Conservation (phyloP, 2,888 invertebrate genomes). For the Melolontha melolontha region DNA sequence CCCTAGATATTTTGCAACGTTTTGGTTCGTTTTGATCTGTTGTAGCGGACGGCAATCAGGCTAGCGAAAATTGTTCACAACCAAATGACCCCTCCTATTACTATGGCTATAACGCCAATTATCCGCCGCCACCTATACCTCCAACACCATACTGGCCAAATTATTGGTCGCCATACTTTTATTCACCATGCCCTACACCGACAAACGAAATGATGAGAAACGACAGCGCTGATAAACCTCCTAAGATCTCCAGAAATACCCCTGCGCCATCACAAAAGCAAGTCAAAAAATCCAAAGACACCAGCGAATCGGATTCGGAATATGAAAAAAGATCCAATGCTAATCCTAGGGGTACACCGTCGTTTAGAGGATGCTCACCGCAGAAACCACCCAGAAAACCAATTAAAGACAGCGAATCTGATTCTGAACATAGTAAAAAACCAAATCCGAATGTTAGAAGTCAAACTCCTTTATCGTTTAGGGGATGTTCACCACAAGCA, state of each 20-base stretch:
- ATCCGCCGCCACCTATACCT: constrained; percentile 48
- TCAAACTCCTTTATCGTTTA: constrained; percentile 36
- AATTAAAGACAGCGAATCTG: constrained; percentile 31
- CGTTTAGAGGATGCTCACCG: constrained; percentile 33
- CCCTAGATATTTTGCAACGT: constrained; percentile 30
- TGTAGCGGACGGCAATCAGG: constrained; percentile 64
- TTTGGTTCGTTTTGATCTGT: constrained; percentile 52
- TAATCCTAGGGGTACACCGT: constrained; percentile 35
- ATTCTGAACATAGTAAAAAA: constrained; percentile 40
- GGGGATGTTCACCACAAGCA: constrained; percentile 34
- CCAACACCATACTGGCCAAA: constrained; percentile 57
- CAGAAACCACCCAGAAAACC: constrained; percentile 18
- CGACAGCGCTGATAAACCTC: constrained; percentile 29
- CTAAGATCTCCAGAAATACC: constrained; percentile 31
- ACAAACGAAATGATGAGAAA: constrained; percentile 40
- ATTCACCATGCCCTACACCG: constrained; percentile 42
- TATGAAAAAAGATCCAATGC: constrained; percentile 26
- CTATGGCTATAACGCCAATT: constrained; percentile 48
- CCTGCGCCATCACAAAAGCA: constrained; percentile 29
- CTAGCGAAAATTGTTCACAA: constrained; percentile 56
- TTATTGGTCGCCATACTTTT: constrained; percentile 53
- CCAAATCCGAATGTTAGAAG: constrained; percentile 33
- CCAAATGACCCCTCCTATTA: constrained; percentile 56
- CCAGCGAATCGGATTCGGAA: constrained; percentile 40
- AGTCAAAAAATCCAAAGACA: constrained; percentile 22